These are phyloP conservation scores for Caenorhabditis sulstoni DNA, from an alignment of 2,888 invertebrate species.

Conservation along the genomic window DNA sequence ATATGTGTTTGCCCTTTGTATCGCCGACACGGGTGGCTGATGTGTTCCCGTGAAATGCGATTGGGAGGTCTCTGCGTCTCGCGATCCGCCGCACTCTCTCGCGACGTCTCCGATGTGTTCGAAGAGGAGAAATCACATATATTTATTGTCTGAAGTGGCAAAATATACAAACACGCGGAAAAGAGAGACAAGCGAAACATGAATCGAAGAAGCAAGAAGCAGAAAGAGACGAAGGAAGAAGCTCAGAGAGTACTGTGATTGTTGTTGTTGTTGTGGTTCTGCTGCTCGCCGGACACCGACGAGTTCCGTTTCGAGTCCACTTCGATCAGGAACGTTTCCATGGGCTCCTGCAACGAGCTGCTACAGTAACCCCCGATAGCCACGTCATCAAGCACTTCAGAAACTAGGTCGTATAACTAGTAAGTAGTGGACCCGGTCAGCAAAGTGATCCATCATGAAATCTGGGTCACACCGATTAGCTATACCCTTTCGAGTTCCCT, in stretches of 20 bases:
- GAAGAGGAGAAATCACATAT: conserved; percentile 21
- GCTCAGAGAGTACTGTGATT: conserved; percentile 46
- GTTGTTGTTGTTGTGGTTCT: conserved; percentile 40
- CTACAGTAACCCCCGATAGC: not conserved
- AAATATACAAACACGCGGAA: conserved; percentile 49
- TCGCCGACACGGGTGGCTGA: conserved; percentile 31
- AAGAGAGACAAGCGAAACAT: not conserved
- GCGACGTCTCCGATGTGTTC: not conserved
- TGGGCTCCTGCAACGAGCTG: conserved; percentile 66
- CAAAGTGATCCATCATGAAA: too few species aligned
- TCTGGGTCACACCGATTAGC: not conserved
- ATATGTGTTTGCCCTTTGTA: conserved; percentile 47
- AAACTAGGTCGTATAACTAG: conserved; percentile 3
- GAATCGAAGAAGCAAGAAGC: not conserved
- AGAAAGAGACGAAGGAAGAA: not conserved
- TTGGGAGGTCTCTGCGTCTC: conserved; percentile 2
- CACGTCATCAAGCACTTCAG: conserved; percentile 6
- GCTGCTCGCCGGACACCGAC: conserved; percentile 56
- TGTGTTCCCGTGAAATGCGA: conserved; percentile 44
- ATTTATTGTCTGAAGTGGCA: conserved; percentile 47
- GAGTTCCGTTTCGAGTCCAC: conserved; percentile 76
- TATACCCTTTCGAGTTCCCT: not conserved
- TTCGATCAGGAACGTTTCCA: conserved; percentile 78
- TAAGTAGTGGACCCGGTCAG: not conserved
- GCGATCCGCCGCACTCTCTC: conserved; percentile 2